Evolutionary conservation across 1,140 invertebrate genomes (phyloP), one percentile per base, ranked within the genome.

Genomic region (Micrasema minimum): DNA sequence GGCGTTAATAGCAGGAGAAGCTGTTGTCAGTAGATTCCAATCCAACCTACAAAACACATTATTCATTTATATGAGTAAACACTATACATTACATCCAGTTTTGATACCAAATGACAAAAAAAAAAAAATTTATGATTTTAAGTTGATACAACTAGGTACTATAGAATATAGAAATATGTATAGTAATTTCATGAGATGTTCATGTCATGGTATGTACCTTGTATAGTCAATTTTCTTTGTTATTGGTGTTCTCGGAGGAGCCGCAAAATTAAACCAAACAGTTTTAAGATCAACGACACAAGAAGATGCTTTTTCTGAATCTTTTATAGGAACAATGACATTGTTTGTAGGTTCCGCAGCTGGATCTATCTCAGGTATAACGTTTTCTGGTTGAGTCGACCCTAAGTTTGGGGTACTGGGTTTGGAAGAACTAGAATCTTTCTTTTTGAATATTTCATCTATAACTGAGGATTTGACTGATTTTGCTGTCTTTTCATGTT

Each of bases 221-320:
- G 96, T 98, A 78, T 94, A 96, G 81, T 98, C 96, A 68, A 97
- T 96, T 85, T 97, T 97, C 53, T 93, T 89, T 0, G 96, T 97
- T 37, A 97, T 97, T 0, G 96, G 95, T 12, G 95, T 94, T 72
- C 94, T 89, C 0, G 96, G 96, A 1, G 97, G 96, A 0, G 97
- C 96, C 16, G 96, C 96, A 85, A 98, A 98, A 80, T 98, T 98
- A 75, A 98, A 96, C 96, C 96, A 99, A 10, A 97, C 92, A 0
- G 92, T 91, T 79, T 93, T 93, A 4, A 98, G 83, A 78, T 97
- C 93, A 45, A 97, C 92, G 1, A 93, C 86, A 77, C 92, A 93
- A 0, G 92, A 93, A 0, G 92, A 92, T 0, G 89, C 90, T 77
- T 91, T 92, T 22, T 88, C 90, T 61, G 86, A 87, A 79, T 86